Conservation (phyloP, 2,113 vertebrate genomes). For the Piliocolobus tephrosceles region DNA sequence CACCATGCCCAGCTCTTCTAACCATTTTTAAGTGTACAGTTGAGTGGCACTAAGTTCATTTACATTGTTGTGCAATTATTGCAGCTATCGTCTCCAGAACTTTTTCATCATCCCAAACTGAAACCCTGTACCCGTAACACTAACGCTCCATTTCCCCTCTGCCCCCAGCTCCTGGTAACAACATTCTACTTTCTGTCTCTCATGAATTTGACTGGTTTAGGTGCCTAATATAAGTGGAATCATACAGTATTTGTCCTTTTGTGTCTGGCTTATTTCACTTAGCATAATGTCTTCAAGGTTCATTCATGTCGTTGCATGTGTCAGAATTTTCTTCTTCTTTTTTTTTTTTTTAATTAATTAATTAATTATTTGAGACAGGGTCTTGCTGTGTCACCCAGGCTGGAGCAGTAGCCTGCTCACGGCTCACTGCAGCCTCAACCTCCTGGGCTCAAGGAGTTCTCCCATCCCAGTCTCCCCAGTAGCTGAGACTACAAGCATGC, state of each 20-base stretch:
- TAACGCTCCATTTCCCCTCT: too few relatives aligned
- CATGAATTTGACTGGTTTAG: neutral
- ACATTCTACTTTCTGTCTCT: neutral
- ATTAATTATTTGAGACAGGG: too few relatives aligned
- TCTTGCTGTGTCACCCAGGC: too few relatives aligned
- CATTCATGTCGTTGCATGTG: neutral
- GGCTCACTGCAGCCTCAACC: too few relatives aligned
- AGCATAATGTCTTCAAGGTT: neutral
- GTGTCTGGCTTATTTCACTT: neutral
- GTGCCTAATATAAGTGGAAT: neutral
- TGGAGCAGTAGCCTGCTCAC: too few relatives aligned
- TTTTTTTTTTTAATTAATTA: too few relatives aligned
- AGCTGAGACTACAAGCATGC: too few relatives aligned
- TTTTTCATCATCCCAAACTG: neutral
- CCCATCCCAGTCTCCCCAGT: too few relatives aligned
- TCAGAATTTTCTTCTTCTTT: neutral
- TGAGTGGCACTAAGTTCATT: neutral
- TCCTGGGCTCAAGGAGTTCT: too few relatives aligned
- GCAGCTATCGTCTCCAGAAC: neutral
- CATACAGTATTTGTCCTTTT: neutral
- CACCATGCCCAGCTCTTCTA: neutral
- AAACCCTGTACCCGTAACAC: neutral
- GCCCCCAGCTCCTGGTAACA: neutral
- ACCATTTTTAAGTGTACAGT: neutral
- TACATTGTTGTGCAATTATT: neutral